Evolutionary conservation across 2,113 vertebrate species (phyloP), one percentile per base, ranked within the genome.

Genomic region (Actinemys pallida): DNA sequence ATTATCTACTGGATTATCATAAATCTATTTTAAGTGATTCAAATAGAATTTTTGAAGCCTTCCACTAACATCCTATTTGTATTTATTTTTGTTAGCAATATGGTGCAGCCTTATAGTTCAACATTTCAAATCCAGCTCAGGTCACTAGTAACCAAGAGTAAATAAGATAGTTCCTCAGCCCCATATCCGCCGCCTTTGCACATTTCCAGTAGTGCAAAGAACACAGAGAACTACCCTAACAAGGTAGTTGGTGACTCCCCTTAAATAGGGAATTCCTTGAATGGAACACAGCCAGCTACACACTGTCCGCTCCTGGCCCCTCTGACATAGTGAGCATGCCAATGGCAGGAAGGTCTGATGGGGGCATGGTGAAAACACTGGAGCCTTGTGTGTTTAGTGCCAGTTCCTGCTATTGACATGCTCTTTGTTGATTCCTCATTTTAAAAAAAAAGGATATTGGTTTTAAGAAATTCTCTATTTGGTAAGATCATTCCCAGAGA

Each of bases 11-110:
- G 57, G 57, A 59, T 59, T 89, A 92, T 81, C 31, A 91, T 62
- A 96, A 89, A 94, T 90, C 53, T 35, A 59, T 14, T 89, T 89
- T 69, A 93, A 82, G 8, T 69, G 59, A 80, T 31, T 82, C 6
- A 92, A 89, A 93, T 45, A 17, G 3, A 78, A 57, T 86, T n/a
- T 91, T 96, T 20, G 27, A 89, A 87, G 14, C 11, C 17, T 42
- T 10, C 83, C 83, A 82, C 86, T 87, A 88, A 54, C 49, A 1
- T 1, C 80, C 1, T 81, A 9, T 87, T 90, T 87, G n/a, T 45
- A 90, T 83, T n/a, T 2, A 88, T 86, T 81, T 90, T 83, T 88
- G 24, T 78, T 19, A 54, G n/a, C 57, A 20, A 22, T 3, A 56
- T 3, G 2, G 6, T 76, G 4, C 1, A 83, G 6, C 9, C 13